Evolutionary conservation across 2,113 vertebrate genomes (phyloP).

Genomic region (Psephotus haematonotus): DNA sequence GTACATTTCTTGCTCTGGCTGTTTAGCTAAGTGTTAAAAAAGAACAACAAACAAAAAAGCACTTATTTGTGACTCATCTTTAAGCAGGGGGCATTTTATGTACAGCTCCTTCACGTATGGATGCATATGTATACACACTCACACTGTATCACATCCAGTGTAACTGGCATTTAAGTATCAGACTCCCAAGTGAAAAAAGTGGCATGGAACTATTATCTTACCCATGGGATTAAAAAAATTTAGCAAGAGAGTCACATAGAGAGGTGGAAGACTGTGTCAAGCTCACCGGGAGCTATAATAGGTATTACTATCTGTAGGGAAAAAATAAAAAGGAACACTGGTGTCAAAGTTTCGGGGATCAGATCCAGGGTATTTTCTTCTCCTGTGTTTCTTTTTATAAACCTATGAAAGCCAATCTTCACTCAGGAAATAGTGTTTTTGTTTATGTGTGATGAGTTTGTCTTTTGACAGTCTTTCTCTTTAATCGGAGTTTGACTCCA

Average conservation of each 20-base stretch:
- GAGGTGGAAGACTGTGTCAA: neutral
- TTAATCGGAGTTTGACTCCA: slow-evolving; percentile 60
- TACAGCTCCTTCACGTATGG: rapidly evolving
- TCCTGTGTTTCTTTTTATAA: neutral
- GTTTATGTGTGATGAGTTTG: neutral
- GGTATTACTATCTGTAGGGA: neutral
- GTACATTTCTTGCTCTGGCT: neutral
- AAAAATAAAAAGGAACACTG: neutral
- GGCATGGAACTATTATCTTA: neutral
- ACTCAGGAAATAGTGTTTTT: neutral
- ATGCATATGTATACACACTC: rapidly evolving
- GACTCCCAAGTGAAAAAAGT: neutral
- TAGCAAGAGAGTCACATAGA: neutral
- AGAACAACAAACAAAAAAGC: neutral
- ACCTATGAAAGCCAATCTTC: neutral
- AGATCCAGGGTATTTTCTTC: neutral
- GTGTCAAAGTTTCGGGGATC: neutral
- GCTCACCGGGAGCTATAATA: neutral
- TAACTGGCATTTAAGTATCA: neutral
- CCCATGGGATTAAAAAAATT: neutral
- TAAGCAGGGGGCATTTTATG: neutral
- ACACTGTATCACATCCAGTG: rapidly evolving
- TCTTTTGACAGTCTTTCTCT: slow-evolving; percentile 39
- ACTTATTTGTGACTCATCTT: neutral
- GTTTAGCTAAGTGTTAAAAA: neutral